Base-by-base conservation (phyloP, 1,140 invertebrate genomes). In the Panonychus citri region DNA sequence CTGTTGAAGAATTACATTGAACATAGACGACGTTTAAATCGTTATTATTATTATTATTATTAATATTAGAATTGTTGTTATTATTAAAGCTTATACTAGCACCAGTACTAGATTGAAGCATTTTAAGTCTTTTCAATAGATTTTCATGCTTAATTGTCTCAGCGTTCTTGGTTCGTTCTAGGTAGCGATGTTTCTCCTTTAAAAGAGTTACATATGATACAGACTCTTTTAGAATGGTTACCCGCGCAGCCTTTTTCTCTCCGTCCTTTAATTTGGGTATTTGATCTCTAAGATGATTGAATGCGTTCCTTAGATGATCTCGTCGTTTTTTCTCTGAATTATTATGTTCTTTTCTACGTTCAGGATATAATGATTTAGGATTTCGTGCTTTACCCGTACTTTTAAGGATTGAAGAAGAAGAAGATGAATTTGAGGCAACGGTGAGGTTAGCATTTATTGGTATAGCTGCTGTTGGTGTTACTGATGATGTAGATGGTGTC, bases 221-320 rank as follows among this genome's bases (percentile, higher is more conserved):
- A 3, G 60, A 54, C 49, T 61, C 60, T 17, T 57, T 61, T 43
- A 61, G 49, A 39, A 61, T 61, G 25, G 40, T 52, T 30, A 61
- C 60, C 40, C 60, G 15, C 5, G 60, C 50, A 17, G 60, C 54
- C 50, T 60, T 61, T 26, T 61, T 61, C 21, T 52, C 30, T 5
- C 54, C 21, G 21, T 37, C 26, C 34, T 60, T 59, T 15, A 61
- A 43, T 39, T 58, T 59, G 13, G 60, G 60, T 17, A 60, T 53
- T 43, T 61, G 57, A 42, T 61, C 58, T 46, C 52, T 25, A 17
- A 61, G 34, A 57, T 39, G 49, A 25, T 56, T 46, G 34, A 61
- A 61, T n/a, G 60, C 60, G 43, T 59, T 59, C n/a, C 58, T 50
- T 15, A 61, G 37, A 43, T 59, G 58, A 54, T 61, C 60, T 28